Evolutionary conservation across 1,140 invertebrate genomes (phyloP), one percentile per base, ranked within the genome.

Genomic region (Neodiprion fabricii): DNA sequence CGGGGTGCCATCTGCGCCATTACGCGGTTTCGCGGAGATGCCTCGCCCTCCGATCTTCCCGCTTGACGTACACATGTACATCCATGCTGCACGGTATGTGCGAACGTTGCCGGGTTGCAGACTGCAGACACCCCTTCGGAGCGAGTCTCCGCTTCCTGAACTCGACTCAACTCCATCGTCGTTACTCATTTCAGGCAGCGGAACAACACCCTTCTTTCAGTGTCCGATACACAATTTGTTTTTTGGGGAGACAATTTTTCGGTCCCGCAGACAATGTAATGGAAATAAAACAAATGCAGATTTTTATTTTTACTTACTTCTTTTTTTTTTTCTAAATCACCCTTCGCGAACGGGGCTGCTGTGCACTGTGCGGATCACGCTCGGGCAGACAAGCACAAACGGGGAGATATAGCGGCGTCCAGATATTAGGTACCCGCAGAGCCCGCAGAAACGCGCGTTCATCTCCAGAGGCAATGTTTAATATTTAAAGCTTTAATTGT

Each of bases 201-300:
- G 9, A n/a, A 70, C 48, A 71, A 76, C 77, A 67, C 76, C 74
- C 72, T 76, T 75, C 79, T 78, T 74, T 76, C 77, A 72, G 77
- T 75, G 74, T 74, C 75, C 79, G 72, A 79, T 79, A 81, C 78
- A 81, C 79, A 81, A 81, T 81, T 81, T 81, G 79, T 81, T 81
- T 61, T 61, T 80, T 73, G 61, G 70, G 61, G 23, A 23, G 77
- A 74, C 77, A 76, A 61, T 78, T 79, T 80, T 77, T 77, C 77
- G 79, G 79, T 76, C 66, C 73, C 76, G 66, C 69, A 71, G 70
- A 53, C 77, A 78, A 77, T 72, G 78, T 14, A 61, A 61, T 9
- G 53, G 53, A 61, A 61, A 61, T 61, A 61, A 61, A 61, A 61
- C 53, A 61, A 40, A 61, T 40, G 28, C 28, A 40, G 28, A 40